Evolutionary conservation across 1,140 invertebrate species (phyloP).

Genomic region (Tetranychus cinnabarinus): DNA sequence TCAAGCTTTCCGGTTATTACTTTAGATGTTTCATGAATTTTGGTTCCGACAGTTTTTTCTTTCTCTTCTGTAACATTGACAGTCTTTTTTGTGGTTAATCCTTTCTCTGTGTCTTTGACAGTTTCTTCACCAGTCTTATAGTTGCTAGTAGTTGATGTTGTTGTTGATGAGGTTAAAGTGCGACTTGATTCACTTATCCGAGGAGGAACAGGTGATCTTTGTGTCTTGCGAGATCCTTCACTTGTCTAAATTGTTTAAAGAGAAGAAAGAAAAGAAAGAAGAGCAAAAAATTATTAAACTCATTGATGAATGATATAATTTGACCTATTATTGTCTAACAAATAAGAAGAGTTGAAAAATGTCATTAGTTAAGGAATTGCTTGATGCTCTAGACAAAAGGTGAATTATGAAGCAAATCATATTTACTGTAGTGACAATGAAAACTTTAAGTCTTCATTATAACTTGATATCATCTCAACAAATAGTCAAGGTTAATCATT

Average conservation of each 20-base stretch:
- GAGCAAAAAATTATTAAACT: no score
- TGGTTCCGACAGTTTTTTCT: constrained; percentile 10
- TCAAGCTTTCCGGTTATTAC: constrained; percentile 11
- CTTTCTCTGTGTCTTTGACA: not conserved
- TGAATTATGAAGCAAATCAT: not conserved
- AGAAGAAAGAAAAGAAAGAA: not conserved
- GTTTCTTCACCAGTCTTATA: constrained; percentile 1
- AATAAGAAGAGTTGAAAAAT: no score
- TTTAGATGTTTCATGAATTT: constrained; percentile 10
- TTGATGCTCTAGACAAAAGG: no score
- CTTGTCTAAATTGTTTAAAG: not conserved
- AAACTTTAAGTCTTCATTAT: not conserved
- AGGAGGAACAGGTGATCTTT: not conserved
- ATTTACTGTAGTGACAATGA: not conserved
- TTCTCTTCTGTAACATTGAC: constrained; percentile 7
- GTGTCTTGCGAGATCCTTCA: not conserved
- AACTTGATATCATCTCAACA: no score
- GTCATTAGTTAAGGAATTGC: no score
- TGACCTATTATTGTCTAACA: no score
- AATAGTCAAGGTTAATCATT: no score
- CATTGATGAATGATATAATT: no score
- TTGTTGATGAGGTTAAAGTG: constrained; percentile 1
- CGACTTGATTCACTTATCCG: not conserved
- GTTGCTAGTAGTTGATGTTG: constrained; percentile 8
- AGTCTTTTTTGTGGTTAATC: constrained; percentile 4